Evolutionary conservation across 1,140 invertebrate species (phyloP).

Genomic region (Caenorhabditis brenneri): DNA sequence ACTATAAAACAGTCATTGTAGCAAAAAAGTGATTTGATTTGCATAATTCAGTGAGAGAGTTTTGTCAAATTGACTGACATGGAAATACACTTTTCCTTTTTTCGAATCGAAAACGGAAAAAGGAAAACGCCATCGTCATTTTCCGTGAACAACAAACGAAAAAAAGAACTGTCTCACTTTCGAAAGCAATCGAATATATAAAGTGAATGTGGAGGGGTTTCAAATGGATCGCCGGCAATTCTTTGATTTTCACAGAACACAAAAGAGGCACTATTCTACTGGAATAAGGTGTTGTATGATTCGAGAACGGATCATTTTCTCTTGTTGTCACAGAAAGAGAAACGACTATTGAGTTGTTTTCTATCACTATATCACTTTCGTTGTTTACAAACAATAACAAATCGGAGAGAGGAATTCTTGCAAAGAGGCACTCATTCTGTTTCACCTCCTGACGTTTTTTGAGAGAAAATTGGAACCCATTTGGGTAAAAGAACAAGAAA

Average conservation of each 20-base stretch:
- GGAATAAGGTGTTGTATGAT: constrained; percentile 19
- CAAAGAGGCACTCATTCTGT: background rate
- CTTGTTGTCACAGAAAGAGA: background rate
- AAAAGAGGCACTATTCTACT: background rate
- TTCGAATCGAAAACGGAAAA: background rate
- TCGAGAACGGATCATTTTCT: constrained; percentile 12
- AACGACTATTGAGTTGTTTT: background rate
- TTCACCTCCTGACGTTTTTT: background rate
- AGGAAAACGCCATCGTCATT: background rate
- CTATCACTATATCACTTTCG: background rate
- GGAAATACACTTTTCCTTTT: background rate
- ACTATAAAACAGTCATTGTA: background rate
- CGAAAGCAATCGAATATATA: background rate
- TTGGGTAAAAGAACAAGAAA: background rate
- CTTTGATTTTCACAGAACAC: background rate
- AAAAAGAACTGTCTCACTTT: constrained; percentile 19
- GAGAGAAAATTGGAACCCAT: background rate
- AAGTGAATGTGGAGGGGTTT: background rate
- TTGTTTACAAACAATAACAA: constrained; percentile 39
- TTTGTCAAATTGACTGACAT: background rate
- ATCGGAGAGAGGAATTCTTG: background rate
- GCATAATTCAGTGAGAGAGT: constrained; percentile 8
- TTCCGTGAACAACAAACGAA: constrained; percentile 8
- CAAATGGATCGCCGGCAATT: constrained; percentile 5
- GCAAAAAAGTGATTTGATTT: constrained; percentile 22